Percentiles rank a stretch among this genome's conserved stretches.
phyloP scores from a whole-genome alignment of 2,888 invertebrate genomes.

The Euzetes globulus region DNA sequence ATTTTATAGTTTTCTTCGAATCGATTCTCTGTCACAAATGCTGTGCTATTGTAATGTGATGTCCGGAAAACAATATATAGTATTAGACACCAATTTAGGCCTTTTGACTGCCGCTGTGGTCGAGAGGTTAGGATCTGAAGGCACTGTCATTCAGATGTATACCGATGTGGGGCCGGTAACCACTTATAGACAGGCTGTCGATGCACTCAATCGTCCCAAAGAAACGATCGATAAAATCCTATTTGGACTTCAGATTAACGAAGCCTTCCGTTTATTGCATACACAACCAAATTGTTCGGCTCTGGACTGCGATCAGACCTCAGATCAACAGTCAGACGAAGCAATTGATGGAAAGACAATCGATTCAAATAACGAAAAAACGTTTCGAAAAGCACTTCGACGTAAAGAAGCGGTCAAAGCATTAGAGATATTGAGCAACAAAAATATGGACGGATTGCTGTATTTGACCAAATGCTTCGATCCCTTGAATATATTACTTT shows the following conservation, averaged over 20 bases:
- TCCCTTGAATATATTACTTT: slow-evolving; percentile 68
- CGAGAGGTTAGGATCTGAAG: slow-evolving; percentile 61
- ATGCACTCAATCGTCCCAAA: slow-evolving; percentile 68
- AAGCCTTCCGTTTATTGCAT: slow-evolving; percentile 26
- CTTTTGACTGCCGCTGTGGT: slow-evolving; percentile 72
- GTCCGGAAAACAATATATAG: slow-evolving; percentile 49
- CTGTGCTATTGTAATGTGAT: slow-evolving; percentile 72
- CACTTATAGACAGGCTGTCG: slow-evolving; percentile 56
- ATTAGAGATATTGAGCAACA: slow-evolving; percentile 39
- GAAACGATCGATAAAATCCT: slow-evolving; percentile 64
- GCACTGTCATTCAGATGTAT: slow-evolving; percentile 48
- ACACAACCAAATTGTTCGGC: background rate
- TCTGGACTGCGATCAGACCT: background rate
- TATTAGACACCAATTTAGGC: slow-evolving; percentile 69
- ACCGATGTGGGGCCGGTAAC: slow-evolving; percentile 42
- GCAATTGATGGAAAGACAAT: background rate
- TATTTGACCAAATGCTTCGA: slow-evolving; percentile 72
- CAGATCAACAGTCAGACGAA: background rate
- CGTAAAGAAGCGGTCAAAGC: slow-evolving; percentile 40
- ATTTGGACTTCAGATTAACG: slow-evolving; percentile 55
- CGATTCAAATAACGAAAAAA: slow-evolving; percentile 21
- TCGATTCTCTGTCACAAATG: slow-evolving; percentile 83
- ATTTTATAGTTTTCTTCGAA: slow-evolving; percentile 59
- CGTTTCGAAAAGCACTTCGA: slow-evolving; percentile 37
- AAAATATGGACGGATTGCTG: slow-evolving; percentile 59